Evolutionary conservation across 30 jellyfish, hydroid and myxozoan genomes (phyloP).

Genomic region (Aurelia aurita complex sp. Pacific): DNA sequence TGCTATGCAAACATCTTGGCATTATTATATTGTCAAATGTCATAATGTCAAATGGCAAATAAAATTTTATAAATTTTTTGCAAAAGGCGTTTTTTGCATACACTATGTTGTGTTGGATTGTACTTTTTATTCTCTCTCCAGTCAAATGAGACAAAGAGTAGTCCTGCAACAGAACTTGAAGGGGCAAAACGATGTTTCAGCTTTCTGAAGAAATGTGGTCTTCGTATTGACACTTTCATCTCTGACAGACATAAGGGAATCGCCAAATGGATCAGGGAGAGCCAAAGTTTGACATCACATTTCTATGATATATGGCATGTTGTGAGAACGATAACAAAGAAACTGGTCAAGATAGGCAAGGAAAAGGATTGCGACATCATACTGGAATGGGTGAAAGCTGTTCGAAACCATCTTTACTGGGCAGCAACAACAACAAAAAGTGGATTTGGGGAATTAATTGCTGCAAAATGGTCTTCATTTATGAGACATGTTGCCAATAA

Average conservation of each 20-base stretch:
- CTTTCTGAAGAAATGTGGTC: neutral
- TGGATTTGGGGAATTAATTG: constrained; percentile 9
- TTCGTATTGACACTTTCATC: constrained; percentile 2
- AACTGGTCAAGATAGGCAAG: constrained; percentile 22
- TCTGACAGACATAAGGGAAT: constrained; percentile 36
- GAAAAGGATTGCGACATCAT: constrained; percentile 5
- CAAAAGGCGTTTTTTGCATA: too few species aligned
- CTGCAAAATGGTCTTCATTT: constrained; percentile 30
- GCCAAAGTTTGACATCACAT: constrained; percentile 1
- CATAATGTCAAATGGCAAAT: too few species aligned
- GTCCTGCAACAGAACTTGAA: constrained; percentile 9
- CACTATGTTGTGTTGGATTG: too few species aligned
- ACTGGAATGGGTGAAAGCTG: constrained; percentile 8
- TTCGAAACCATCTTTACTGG: constrained; percentile 31
- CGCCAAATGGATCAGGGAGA: constrained; percentile 36
- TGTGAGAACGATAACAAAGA: constrained; percentile 20
- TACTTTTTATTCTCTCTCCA: neutral
- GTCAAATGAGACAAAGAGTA: constrained; percentile 26
- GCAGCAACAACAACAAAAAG: constrained; percentile 12
- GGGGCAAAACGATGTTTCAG: constrained; percentile 37
- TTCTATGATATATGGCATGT: constrained; percentile 52
- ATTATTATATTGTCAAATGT: too few species aligned
- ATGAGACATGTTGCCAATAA: constrained; percentile 23
- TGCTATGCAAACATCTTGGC: too few species aligned
- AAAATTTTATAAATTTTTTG: too few species aligned